These are phyloP conservation scores for Cichlasoma orientale DNA, from an alignment of 2,797 vertebrate species.

Conservation along the genomic window DNA sequence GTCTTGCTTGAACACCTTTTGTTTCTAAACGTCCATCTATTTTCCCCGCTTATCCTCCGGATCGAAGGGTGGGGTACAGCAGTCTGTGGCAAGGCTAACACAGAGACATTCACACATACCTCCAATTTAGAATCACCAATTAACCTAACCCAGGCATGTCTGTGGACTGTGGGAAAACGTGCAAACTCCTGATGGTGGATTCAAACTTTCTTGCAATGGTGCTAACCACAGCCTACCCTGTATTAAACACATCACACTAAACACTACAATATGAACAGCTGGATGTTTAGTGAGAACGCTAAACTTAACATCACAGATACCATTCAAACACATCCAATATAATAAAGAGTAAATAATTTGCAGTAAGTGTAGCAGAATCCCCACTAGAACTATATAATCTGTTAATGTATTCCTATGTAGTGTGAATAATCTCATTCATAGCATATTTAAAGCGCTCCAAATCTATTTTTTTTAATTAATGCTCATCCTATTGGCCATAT, in stretches of 20 bases:
- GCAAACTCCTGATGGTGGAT: not conserved
- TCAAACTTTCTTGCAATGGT: not conserved
- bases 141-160: not conserved
- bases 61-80: not conserved
- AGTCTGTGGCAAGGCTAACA: not conserved
- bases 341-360: not conserved
- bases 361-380: not conserved
- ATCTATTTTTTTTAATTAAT: not conserved
- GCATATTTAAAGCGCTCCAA: not conserved
- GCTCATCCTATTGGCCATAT: not conserved
- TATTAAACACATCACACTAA: too few species aligned
- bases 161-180: not conserved
- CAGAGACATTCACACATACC: not conserved
- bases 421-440: not conserved
- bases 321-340: not conserved
- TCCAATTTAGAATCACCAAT: not conserved
- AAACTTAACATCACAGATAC: not conserved
- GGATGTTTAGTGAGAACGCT: not conserved
- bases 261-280: not conserved
- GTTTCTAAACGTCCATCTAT: not conserved
- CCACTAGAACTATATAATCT: not conserved
- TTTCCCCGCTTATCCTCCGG: not conserved
- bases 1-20: not conserved
- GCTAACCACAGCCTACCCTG: too few species aligned
- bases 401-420: not conserved